phyloP scores from a whole-genome alignment of 2,113 vertebrate species.

The Heliornis fulica region DNA sequence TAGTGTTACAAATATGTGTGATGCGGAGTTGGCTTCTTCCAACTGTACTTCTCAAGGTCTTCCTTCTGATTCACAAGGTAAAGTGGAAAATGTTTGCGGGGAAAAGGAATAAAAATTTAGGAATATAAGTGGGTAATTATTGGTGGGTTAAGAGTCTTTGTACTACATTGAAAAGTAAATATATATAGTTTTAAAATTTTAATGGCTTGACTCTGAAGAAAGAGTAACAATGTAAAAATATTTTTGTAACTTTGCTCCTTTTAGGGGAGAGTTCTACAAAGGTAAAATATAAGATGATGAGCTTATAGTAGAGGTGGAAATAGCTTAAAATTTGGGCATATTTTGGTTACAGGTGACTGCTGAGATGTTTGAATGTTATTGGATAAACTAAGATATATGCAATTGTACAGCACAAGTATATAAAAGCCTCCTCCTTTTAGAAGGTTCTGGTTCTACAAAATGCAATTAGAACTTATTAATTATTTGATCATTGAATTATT shows the following conservation, averaged over 20 bases:
- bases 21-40: neutral
- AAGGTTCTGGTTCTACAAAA: neutral
- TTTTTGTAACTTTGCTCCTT: neutral
- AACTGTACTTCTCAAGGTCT: neutral
- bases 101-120: neutral
- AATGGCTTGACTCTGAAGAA: neutral
- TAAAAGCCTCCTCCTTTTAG: neutral
- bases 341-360: neutral
- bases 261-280: neutral
- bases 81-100: neutral
- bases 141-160: neutral
- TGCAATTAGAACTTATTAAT: neutral
- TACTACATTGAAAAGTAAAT: neutral
- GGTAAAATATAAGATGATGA: neutral
- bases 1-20: neutral
- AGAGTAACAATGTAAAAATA: neutral
- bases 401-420: neutral
- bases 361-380: neutral
- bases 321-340: neutral
- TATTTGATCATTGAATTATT: neutral
- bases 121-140: neutral
- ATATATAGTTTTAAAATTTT: neutral
- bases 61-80: conserved; percentile 36
- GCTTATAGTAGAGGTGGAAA: neutral
- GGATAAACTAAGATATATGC: neutral